phyloP scores from a whole-genome alignment of 64 coral and sea anemone genomes.

The Catalaphyllia jardinei region DNA sequence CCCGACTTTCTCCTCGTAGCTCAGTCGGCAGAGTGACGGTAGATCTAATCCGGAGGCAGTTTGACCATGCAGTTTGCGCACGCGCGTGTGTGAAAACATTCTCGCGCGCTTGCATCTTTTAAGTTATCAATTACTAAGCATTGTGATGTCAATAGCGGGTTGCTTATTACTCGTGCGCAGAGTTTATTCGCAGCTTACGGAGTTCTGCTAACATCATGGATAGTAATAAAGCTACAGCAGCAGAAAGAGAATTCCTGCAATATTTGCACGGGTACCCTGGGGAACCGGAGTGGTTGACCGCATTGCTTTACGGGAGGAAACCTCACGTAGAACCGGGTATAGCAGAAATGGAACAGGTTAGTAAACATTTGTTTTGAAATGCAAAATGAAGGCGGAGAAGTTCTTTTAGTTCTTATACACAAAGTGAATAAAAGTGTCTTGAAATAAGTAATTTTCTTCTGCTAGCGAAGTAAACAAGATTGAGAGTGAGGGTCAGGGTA shows the following conservation, averaged over 20 bases:
- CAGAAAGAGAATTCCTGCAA: conserved; percentile 12
- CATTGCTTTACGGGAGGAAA: neutral
- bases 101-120: neutral
- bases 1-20: too few species aligned
- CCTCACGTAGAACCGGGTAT: neutral
- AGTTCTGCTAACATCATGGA: neutral
- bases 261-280: neutral
- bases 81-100: neutral
- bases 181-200: too few species aligned
- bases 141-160: neutral
- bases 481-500: too few species aligned
- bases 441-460: too few species aligned
- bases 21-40: too few species aligned
- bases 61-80: too few species aligned
- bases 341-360: conserved; percentile 15
- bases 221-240: neutral
- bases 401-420: too few species aligned
- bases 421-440: too few species aligned
- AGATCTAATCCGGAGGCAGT: too few species aligned
- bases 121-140: neutral
- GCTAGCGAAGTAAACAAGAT: too few species aligned
- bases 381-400: too few species aligned
- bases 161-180: neutral
- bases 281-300: conserved; percentile 7
- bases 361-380: neutral